Conservation (phyloP, 1,140 invertebrate genomes). For the Philotrypesis tridentata region DNA sequence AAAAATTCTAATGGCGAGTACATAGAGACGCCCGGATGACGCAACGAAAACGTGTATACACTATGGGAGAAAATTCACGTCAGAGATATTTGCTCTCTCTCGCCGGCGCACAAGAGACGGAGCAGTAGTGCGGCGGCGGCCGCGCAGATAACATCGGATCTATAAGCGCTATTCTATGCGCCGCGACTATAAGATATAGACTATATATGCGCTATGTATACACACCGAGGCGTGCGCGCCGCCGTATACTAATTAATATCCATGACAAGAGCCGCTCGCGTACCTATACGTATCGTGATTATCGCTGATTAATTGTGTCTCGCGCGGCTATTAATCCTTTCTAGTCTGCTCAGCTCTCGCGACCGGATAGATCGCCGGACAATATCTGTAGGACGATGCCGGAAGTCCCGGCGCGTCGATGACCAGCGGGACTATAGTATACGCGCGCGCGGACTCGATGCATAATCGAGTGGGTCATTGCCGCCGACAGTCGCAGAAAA, state of each 20-base stretch:
- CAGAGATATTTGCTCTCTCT: too few relatives aligned
- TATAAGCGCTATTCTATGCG: too few relatives aligned
- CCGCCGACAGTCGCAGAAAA: too few relatives aligned
- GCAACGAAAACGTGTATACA: too few relatives aligned
- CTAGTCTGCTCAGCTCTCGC: not conserved
- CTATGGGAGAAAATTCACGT: too few relatives aligned
- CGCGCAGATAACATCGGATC: too few relatives aligned
- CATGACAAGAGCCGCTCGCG: constrained; percentile 17
- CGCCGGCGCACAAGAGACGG: not conserved
- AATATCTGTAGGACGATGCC: not conserved
- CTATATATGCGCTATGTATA: not conserved
- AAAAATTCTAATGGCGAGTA: not conserved
- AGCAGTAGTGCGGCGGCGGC: not conserved
- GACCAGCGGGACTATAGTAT: not conserved
- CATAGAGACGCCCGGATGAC: too few relatives aligned
- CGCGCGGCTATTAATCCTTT: constrained; percentile 1
- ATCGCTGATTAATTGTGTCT: constrained; percentile 25
- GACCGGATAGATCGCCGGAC: not conserved
- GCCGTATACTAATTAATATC: constrained; percentile 27
- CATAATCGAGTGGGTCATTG: too few relatives aligned
- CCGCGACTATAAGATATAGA: too few relatives aligned
- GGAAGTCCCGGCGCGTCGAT: not conserved
- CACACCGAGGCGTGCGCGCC: not conserved
- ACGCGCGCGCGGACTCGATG: too few relatives aligned
- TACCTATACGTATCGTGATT: not conserved